Evolutionary conservation across 2,113 vertebrate genomes (phyloP).

Genomic region (Nannospalax galili): DNA sequence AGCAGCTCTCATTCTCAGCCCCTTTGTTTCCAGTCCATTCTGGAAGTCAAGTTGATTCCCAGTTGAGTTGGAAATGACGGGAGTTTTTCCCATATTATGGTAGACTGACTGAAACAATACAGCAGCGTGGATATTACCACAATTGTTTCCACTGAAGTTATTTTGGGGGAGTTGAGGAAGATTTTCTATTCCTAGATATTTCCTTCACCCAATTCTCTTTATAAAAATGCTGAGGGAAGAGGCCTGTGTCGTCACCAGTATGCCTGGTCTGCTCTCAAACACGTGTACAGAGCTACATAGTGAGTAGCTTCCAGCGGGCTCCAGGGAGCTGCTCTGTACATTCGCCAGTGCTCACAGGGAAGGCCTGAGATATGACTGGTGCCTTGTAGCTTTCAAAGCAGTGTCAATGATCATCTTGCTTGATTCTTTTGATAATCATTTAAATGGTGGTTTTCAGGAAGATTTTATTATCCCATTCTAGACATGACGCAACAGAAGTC

Average conservation of each 20-base stretch:
- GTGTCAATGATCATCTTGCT: neutral
- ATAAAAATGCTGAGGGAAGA: slow-evolving; percentile 68
- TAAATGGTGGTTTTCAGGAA: neutral
- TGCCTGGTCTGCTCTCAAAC: slow-evolving; percentile 40
- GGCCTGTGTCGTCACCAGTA: slow-evolving; percentile 68
- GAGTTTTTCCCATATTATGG: slow-evolving; percentile 84
- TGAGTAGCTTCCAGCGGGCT: neutral
- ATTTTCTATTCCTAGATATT: slow-evolving; percentile 88
- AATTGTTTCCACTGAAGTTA: slow-evolving; percentile 89
- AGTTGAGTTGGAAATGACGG: slow-evolving; percentile 83
- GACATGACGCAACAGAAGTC: neutral
- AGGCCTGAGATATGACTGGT: neutral
- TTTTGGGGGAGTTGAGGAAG: slow-evolving; percentile 88
- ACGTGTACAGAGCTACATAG: neutral
- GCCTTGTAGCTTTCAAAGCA: neutral
- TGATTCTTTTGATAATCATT: neutral
- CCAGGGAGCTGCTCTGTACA: neutral
- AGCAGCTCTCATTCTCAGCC: slow-evolving; percentile 79
- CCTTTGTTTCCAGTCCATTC: slow-evolving; percentile 84
- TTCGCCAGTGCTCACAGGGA: neutral
- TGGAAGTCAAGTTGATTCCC: slow-evolving; percentile 79
- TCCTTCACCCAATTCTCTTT: slow-evolving; percentile 83
- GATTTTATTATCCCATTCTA: neutral
- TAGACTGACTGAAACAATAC: slow-evolving; percentile 85
- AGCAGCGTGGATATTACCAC: slow-evolving; percentile 79